Conservation (phyloP, 2,797 vertebrate genomes). For the Pyrocephalus nanus region DNA sequence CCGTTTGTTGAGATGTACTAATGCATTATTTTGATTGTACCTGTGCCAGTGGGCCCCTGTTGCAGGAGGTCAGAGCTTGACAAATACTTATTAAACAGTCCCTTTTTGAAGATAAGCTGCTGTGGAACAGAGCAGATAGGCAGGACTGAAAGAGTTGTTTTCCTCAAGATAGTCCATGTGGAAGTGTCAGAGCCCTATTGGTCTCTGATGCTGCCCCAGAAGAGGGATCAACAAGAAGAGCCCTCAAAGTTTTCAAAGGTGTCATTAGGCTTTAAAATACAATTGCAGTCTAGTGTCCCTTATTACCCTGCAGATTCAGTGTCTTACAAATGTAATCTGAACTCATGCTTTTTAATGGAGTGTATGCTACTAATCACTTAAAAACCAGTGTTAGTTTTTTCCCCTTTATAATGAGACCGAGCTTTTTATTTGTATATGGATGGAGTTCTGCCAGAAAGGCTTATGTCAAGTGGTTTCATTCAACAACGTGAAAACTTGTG, state of each 20-base stretch:
- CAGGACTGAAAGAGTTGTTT: background rate
- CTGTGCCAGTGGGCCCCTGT: background rate
- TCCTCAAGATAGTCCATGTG: background rate
- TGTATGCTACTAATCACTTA: background rate
- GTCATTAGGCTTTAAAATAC: background rate
- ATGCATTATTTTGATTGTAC: conserved; percentile 29
- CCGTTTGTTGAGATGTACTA: conserved; percentile 25
- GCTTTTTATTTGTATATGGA: background rate
- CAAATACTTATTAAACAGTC: background rate
- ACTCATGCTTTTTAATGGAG: background rate
- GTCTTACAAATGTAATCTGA: conserved; percentile 4
- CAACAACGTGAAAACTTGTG: background rate
- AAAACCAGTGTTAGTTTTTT: background rate
- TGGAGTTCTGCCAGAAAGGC: conserved; percentile 51
- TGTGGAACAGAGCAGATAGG: background rate
- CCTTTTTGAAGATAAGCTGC: background rate
- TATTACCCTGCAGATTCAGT: background rate
- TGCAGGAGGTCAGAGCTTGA: background rate
- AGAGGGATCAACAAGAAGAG: background rate
- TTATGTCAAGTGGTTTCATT: conserved; percentile 58
- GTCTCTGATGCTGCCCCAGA: background rate
- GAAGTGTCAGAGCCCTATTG: background rate
- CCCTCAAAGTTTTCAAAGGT: background rate
- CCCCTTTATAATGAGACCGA: background rate
- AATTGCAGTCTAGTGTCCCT: background rate